A percentile compares a stretch with the other conserved stretches of the same genome.
These are phyloP conservation scores for Lucilia cuprina DNA, from an alignment of 1,140 invertebrate genomes.

Conservation along the genomic window DNA sequence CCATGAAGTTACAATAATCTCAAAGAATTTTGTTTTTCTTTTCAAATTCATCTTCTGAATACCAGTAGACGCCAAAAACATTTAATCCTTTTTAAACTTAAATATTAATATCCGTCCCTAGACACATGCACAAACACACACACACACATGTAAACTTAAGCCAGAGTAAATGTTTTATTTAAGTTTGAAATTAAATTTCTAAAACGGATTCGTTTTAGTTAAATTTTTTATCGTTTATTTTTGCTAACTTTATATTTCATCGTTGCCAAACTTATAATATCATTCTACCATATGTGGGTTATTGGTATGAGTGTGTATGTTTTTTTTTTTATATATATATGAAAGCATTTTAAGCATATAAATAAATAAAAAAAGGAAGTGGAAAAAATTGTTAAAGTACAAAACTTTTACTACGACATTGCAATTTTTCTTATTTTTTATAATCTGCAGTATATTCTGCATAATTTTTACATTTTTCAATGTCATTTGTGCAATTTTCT, in stretches of 20 bases:
- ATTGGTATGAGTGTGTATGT: neutral
- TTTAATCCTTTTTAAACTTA: neutral
- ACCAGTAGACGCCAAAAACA: neutral
- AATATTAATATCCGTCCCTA: neutral
- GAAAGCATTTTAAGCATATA: neutral
- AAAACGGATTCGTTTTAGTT: neutral
- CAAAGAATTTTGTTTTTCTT: neutral
- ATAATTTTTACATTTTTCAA: slow-evolving; percentile 62
- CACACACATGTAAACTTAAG: neutral
- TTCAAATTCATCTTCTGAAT: neutral
- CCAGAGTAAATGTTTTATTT: neutral
- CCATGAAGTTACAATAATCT: neutral
- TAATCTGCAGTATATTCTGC: slow-evolving; percentile 42
- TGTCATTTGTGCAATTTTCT: slow-evolving; percentile 47
- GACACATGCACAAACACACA: neutral
- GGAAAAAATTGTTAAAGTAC: neutral
- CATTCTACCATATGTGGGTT: neutral
- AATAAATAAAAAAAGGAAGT: neutral
- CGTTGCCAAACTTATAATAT: neutral
- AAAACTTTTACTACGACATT: neutral
- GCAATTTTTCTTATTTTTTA: slow-evolving; percentile 45
- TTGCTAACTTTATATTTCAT: neutral
- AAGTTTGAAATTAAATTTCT: neutral
- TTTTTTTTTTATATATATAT: no score
- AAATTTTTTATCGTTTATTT: neutral